Evolutionary conservation across 2,113 vertebrate genomes (phyloP).

Genomic region (Anoura caudifer): DNA sequence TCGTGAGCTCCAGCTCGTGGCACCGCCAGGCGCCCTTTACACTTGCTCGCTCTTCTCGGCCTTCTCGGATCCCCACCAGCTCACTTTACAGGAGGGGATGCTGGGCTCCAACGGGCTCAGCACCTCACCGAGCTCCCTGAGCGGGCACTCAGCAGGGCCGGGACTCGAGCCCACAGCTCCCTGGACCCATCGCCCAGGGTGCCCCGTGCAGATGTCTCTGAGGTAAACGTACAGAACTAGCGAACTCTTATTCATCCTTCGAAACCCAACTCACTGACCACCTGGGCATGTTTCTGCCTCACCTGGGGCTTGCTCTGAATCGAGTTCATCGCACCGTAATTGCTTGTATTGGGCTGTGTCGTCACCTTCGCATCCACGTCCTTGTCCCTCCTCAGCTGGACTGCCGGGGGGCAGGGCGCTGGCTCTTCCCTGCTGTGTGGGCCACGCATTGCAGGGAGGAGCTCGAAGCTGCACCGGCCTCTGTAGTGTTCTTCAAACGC

Average conservation of each 20-base stretch:
- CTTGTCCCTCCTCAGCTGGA: too few relatives aligned
- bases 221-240: background rate
- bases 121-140: background rate
- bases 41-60: background rate
- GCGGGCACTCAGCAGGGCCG: too few relatives aligned
- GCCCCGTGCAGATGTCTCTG: background rate
- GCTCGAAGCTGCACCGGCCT: background rate
- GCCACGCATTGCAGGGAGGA: background rate
- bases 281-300: background rate
- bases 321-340: accelerated
- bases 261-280: background rate
- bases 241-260: background rate
- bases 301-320: background rate
- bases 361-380: background rate
- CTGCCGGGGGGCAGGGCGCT: background rate
- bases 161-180: background rate
- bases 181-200: background rate
- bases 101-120: background rate
- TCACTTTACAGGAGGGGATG: background rate
- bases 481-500: background rate
- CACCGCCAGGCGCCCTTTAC: accelerated
- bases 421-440: background rate
- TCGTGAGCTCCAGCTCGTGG: background rate
- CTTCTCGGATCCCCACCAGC: background rate
- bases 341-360: accelerated